Percentiles rank a stretch among this genome's conserved stretches.
Conservation (phyloP, 2,113 vertebrate species). For the Uropsilus gracilis region DNA sequence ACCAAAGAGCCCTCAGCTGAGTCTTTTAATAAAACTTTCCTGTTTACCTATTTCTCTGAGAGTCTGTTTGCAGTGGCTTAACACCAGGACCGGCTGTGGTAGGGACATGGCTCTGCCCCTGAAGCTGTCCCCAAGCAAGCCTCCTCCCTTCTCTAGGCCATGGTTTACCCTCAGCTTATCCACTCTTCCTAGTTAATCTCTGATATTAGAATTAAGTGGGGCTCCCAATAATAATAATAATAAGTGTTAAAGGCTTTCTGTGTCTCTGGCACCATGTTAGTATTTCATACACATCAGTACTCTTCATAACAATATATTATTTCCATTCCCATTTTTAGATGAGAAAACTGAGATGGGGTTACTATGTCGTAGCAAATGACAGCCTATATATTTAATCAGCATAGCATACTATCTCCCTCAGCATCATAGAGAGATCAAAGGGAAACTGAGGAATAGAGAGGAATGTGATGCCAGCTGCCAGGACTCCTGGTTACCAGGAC, state of each 20-base stretch:
- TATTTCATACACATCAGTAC: not conserved
- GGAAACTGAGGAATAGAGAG: not conserved
- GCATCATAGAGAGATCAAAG: not conserved
- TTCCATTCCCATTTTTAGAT: not conserved
- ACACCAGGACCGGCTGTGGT: fast-evolving
- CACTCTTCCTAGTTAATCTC: not conserved
- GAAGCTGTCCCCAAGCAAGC: not conserved
- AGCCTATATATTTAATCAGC: not conserved
- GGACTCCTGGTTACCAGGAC: not conserved
- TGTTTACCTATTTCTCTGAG: no score
- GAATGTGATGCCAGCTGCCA: not conserved
- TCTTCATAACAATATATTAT: not conserved
- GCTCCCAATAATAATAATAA: not conserved
- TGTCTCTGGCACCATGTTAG: not conserved
- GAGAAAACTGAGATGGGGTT: not conserved
- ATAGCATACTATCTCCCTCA: not conserved
- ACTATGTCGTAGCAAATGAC: not conserved
- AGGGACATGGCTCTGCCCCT: not conserved
- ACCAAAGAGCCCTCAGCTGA: no score
- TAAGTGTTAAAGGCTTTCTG: not conserved
- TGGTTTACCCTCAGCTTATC: not conserved
- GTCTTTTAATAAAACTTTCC: no score
- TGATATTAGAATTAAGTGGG: not conserved
- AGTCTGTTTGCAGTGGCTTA: no score
- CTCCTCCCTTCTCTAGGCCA: not conserved